Percentiles rank a stretch among this genome's conserved stretches.
Conservation (phyloP, 2,113 vertebrate species). For the Leiothrix lutea region DNA sequence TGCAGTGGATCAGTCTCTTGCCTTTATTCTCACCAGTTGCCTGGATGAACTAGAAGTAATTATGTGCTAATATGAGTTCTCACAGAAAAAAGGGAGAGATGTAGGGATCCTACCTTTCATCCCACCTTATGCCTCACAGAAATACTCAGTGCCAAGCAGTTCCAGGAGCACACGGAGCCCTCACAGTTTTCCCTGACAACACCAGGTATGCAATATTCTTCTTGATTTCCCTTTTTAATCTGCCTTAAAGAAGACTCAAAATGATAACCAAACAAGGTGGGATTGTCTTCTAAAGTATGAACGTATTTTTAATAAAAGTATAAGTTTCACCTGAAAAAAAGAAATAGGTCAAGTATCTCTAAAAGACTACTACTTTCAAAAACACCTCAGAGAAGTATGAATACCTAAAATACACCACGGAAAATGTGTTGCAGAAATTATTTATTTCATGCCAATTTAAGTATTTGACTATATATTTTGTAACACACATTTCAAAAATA, state of each 20-base stretch:
- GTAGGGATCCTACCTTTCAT: not conserved
- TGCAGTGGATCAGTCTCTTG: not conserved
- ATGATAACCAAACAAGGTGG: not conserved
- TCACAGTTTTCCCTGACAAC: not conserved
- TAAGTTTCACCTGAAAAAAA: not conserved
- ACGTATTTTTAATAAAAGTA: not conserved
- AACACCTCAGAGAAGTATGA: not conserved
- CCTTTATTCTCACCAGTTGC: not conserved
- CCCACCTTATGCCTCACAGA: not conserved
- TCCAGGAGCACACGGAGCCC: not conserved
- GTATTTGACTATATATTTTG: slow-evolving; percentile 56
- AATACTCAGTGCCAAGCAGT: not conserved
- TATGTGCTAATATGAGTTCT: not conserved
- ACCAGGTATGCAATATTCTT: not conserved
- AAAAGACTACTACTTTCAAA: not conserved
- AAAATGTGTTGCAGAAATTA: slow-evolving; percentile 36
- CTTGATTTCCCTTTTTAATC: not conserved
- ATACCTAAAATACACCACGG: slow-evolving; percentile 3
- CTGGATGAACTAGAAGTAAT: not conserved
- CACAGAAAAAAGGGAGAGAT: not conserved
- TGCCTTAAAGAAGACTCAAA: not conserved
- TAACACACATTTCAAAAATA: slow-evolving; percentile 67
- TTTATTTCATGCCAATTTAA: slow-evolving; percentile 73
- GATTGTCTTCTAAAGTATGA: not conserved
- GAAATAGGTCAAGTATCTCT: not conserved